Percentiles rank a stretch among this genome's conserved stretches.
Evolutionary conservation across 1,140 invertebrate genomes (phyloP).

Genomic region (Nomia melanderi): DNA sequence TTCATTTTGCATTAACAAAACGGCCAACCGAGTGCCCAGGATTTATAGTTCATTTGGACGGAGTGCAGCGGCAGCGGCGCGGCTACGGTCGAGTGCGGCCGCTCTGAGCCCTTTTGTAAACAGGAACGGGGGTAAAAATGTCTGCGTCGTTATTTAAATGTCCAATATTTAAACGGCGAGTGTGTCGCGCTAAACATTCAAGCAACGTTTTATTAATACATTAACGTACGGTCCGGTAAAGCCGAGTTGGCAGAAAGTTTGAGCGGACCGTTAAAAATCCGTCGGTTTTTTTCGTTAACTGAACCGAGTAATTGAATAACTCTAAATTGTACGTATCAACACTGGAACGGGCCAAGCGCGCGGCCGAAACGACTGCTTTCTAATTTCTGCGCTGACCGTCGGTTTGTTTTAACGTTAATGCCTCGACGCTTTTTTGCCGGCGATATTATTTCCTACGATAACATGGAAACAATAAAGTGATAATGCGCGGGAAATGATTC

Average conservation of each 20-base stretch:
- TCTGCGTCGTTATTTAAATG: conserved; percentile 16
- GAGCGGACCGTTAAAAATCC: neutral
- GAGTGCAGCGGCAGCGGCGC: conserved; percentile 34
- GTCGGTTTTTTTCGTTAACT: neutral
- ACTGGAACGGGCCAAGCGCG: no score
- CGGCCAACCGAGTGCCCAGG: conserved; percentile 28
- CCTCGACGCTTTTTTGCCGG: no score
- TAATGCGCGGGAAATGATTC: no score
- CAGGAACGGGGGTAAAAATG: neutral
- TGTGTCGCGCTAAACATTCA: conserved; percentile 6
- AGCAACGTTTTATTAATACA: neutral
- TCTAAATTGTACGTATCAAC: no score
- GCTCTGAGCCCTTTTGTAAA: neutral
- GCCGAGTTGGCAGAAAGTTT: neutral
- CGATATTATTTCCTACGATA: no score
- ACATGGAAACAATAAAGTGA: no score
- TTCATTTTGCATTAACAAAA: conserved; percentile 63
- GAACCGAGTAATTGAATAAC: no score
- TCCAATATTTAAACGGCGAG: conserved; percentile 28
- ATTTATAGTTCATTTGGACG: conserved; percentile 59
- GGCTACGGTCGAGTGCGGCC: neutral
- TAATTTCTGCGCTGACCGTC: no score
- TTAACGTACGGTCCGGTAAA: neutral
- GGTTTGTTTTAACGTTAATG: no score
- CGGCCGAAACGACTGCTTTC: no score